phyloP scores from a whole-genome alignment of 2,113 vertebrate genomes.

The Leptocoma aspasia region DNA sequence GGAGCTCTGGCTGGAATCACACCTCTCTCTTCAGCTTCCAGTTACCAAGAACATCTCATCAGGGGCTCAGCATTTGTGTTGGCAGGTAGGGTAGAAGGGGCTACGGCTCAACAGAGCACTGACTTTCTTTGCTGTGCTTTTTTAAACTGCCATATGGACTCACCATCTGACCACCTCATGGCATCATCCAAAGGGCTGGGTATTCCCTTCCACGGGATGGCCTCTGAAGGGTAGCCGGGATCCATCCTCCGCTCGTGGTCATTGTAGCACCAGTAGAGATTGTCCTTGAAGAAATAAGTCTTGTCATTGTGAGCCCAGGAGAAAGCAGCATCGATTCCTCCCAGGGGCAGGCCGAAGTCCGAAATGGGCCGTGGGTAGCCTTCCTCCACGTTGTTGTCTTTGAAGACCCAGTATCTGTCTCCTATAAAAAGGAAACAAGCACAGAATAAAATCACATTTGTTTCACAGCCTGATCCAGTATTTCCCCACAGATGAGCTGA shows the following conservation, averaged over 20 bases:
- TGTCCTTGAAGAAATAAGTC: conserved; percentile 97
- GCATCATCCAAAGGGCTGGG: conserved; percentile 86
- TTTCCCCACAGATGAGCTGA: fast-evolving
- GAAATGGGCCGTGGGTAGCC: conserved; percentile 90
- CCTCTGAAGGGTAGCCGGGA: conserved; percentile 87
- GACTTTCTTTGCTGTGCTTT: background rate
- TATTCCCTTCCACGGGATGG: conserved; percentile 86
- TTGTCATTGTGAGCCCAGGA: conserved; percentile 93
- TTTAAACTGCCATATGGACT: conserved; percentile 5
- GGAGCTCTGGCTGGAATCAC: background rate
- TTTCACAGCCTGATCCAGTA: background rate
- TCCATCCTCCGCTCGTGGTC: conserved; percentile 88
- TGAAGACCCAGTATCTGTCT: conserved; percentile 95
- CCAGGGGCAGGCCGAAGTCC: conserved; percentile 87
- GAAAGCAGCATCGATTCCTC: conserved; percentile 88
- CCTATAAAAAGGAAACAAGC: conserved; percentile 73
- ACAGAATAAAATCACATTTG: background rate
- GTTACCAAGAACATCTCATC: background rate
- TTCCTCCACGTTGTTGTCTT: conserved; percentile 93
- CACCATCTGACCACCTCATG: conserved; percentile 95
- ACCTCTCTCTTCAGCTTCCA: background rate
- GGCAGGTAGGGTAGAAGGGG: background rate
- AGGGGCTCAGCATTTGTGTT: background rate
- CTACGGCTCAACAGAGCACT: background rate
- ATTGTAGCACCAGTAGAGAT: conserved; percentile 88